phyloP scores from a whole-genome alignment of 1,140 invertebrate genomes.

The Aphelinus atriplicis region DNA sequence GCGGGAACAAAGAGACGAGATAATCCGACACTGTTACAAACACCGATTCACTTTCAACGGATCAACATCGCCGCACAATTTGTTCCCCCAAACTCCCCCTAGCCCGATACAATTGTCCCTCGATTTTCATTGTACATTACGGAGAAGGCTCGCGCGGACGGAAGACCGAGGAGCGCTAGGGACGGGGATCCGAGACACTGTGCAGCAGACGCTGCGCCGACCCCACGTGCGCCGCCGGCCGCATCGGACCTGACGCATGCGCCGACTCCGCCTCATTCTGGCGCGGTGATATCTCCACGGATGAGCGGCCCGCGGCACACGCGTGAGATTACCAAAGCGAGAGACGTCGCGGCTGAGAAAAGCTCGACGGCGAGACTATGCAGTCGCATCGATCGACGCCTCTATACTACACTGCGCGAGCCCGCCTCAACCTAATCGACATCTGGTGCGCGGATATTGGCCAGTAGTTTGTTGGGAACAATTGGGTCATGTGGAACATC shows the following conservation, averaged over 20 bases:
- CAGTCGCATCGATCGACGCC: constrained; percentile 7
- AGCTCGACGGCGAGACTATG: constrained; percentile 16
- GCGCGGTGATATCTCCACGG: too few relatives aligned
- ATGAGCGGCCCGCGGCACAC: too few relatives aligned
- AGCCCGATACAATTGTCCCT: too few relatives aligned
- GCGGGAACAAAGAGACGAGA: too few relatives aligned
- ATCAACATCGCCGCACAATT: too few relatives aligned
- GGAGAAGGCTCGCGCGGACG: too few relatives aligned
- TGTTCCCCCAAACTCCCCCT: too few relatives aligned
- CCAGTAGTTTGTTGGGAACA: constrained; percentile 10
- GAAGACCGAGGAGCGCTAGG: neutral
- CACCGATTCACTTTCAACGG: too few relatives aligned
- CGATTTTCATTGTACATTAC: too few relatives aligned
- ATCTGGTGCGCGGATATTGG: constrained; percentile 11
- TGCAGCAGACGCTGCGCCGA: constrained; percentile 9
- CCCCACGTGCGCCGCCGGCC: constrained; percentile 7
- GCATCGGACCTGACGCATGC: neutral
- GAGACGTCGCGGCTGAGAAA: constrained; percentile 9
- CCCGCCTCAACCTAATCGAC: neutral
- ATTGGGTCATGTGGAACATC: neutral
- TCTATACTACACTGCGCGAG: neutral
- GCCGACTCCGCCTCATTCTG: neutral
- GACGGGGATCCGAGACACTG: constrained; percentile 5
- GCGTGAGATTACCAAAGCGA: neutral
- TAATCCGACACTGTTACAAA: too few relatives aligned